Conservation (phyloP, 2,797 vertebrate genomes). For the Peromyscus nudipes region DNA sequence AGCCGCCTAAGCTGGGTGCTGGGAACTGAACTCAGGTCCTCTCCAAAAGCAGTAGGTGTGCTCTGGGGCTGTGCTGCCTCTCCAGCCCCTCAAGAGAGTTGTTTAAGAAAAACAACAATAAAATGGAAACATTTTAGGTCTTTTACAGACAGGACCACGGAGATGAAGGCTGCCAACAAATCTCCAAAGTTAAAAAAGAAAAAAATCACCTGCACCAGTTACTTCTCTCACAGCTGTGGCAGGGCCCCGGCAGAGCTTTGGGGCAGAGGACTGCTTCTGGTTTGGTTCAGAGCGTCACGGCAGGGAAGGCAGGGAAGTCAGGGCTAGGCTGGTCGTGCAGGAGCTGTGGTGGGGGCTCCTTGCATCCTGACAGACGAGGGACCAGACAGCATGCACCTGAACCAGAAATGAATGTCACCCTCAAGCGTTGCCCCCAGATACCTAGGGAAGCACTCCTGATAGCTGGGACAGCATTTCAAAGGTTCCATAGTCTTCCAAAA, state of each 20-base stretch:
- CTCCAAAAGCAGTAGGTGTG: neutral
- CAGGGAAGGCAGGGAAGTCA: neutral
- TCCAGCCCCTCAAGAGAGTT: neutral
- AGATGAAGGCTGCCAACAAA: neutral
- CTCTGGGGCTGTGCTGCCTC: neutral
- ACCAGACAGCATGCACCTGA: neutral
- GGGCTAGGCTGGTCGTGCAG: neutral
- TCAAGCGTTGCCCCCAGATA: too few relatives aligned
- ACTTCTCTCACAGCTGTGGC: neutral
- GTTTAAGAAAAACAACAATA: conserved; percentile 4
- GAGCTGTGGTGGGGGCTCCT: neutral
- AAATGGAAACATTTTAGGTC: neutral
- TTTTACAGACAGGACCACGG: neutral
- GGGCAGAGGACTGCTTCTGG: neutral
- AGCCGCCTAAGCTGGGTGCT: neutral
- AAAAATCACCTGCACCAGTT: neutral
- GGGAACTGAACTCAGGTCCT: neutral
- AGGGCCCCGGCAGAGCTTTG: neutral
- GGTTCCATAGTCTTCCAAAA: neutral
- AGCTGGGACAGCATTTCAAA: neutral
- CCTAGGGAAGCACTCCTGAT: neutral
- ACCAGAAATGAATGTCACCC: neutral
- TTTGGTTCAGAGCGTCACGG: neutral
- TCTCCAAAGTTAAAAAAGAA: neutral
- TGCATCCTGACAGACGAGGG: neutral